Evolutionary conservation across 1,140 invertebrate genomes (phyloP).

Genomic region (Drosophila sturtevanti): DNA sequence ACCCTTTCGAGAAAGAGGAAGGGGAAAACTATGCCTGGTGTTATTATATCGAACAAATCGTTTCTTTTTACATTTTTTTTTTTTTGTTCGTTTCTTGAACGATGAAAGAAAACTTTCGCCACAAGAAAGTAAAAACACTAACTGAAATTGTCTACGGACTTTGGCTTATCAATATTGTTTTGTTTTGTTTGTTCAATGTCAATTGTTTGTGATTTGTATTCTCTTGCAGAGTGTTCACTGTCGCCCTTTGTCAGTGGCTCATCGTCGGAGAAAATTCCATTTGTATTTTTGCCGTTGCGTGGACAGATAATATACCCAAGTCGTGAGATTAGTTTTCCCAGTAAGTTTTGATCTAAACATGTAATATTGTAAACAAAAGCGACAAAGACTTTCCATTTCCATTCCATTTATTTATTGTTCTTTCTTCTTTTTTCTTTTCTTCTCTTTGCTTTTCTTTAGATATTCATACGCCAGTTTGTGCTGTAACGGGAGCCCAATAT

Average conservation of each 20-base stretch:
- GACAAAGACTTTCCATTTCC: background rate
- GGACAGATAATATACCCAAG: conserved; percentile 94
- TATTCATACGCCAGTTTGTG: conserved; percentile 91
- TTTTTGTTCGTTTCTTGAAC: no score
- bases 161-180: conserved; percentile 58
- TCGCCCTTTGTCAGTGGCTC: conserved; percentile 90
- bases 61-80: conserved; percentile 11
- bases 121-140: conserved; percentile 68
- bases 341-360: conserved; percentile 84
- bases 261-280: conserved; percentile 91
- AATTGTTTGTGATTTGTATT: conserved; percentile 14
- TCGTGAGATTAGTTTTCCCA: conserved; percentile 91
- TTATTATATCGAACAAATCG: conserved; percentile 81
- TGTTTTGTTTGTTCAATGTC: conserved; percentile 40
- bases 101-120: conserved; percentile 79
- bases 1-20: background rate
- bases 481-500: conserved; percentile 92
- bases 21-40: conserved; percentile 35
- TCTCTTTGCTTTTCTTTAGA: conserved; percentile 83
- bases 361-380: no score
- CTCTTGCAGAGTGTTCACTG: conserved; percentile 89
- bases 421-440: no score
- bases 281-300: conserved; percentile 91
- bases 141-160: conserved; percentile 24
- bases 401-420: background rate